Conservation (phyloP, 2,113 vertebrate genomes). For the Atlantisia rogersi region DNA sequence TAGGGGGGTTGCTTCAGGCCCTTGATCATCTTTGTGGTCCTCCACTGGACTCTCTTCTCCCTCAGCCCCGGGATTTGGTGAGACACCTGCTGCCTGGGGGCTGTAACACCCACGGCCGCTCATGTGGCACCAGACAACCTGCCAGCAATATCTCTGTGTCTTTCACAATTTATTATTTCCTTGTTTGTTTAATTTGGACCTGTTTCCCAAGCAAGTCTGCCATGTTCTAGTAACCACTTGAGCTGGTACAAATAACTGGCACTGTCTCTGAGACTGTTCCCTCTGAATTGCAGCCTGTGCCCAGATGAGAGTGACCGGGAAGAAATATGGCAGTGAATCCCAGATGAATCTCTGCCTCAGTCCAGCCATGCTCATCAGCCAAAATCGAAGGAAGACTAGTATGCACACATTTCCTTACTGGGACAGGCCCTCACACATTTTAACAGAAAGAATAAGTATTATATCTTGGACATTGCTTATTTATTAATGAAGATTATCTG, state of each 20-base stretch:
- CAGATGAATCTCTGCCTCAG: background rate
- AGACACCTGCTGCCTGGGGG: no score
- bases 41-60: no score
- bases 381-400: background rate
- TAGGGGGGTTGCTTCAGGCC: no score
- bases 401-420: background rate
- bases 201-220: background rate
- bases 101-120: no score
- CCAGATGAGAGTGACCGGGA: background rate
- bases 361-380: background rate
- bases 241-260: background rate
- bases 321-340: background rate
- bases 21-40: no score
- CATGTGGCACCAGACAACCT: no score
- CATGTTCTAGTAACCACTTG: background rate
- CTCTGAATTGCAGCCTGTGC: background rate
- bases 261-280: background rate
- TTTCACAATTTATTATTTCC: background rate
- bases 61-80: no score
- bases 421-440: background rate
- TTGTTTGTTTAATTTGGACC: background rate
- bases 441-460: background rate
- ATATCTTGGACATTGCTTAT: background rate
- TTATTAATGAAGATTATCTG: background rate
- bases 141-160: background rate